Conservation (phyloP, 2,113 vertebrate species). For the Tychaedon coryphoeus region DNA sequence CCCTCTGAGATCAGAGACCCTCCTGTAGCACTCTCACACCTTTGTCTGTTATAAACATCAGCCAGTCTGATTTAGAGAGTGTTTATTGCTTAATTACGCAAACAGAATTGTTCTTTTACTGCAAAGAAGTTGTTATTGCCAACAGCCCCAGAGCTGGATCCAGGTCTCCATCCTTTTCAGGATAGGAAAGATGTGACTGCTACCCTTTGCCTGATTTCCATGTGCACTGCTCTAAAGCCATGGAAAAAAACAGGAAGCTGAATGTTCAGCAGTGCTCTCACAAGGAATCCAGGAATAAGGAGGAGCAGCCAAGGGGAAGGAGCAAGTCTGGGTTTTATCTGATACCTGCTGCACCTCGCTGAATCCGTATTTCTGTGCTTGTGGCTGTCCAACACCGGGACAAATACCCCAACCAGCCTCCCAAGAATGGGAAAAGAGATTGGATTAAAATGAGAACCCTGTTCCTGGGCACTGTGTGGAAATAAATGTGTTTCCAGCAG, state of each 20-base stretch:
- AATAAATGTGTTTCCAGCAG: neutral
- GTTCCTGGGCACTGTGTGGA: neutral
- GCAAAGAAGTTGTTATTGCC: neutral
- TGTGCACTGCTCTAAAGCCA: neutral
- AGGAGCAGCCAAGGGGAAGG: neutral
- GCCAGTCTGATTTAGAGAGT: neutral
- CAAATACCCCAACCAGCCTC: neutral
- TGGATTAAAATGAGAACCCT: neutral
- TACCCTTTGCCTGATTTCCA: neutral
- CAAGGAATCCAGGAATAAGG: neutral
- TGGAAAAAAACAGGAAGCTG: neutral
- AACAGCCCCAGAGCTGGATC: neutral
- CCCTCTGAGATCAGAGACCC: neutral
- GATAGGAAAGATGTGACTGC: neutral
- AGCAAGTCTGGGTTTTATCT: neutral
- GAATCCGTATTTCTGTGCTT: neutral
- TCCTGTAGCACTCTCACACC: neutral
- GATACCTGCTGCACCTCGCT: neutral
- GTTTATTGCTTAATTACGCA: neutral
- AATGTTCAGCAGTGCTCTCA: neutral
- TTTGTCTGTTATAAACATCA: neutral
- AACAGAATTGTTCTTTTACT: neutral
- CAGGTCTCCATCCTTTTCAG: neutral
- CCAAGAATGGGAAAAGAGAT: neutral
- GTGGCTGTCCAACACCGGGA: neutral